A percentile compares a stretch with the other conserved stretches of the same genome.
phyloP scores from a whole-genome alignment of 1,140 invertebrate species.

The Eriocheir sinensis region DNA sequence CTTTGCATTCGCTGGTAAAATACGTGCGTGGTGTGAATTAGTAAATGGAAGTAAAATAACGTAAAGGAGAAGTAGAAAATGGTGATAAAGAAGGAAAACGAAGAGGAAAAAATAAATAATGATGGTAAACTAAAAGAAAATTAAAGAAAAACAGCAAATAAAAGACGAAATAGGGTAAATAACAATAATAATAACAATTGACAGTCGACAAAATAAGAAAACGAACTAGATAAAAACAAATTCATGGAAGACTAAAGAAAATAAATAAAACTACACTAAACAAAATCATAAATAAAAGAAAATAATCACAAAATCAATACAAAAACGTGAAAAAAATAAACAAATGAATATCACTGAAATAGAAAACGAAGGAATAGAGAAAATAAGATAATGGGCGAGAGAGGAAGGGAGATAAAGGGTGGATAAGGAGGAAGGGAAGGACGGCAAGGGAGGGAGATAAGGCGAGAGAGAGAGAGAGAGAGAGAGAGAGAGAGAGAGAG shows the following conservation, averaged over 20 bases:
- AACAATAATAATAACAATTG: not conserved
- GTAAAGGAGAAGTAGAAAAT: too few species aligned
- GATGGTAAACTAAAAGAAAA: not conserved
- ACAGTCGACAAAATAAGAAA: not conserved
- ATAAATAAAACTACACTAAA: not conserved
- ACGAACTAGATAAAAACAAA: not conserved
- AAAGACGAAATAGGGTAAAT: not conserved
- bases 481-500: not conserved
- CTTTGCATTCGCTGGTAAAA: too few species aligned
- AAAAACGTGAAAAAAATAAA: not conserved
- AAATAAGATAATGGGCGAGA: not conserved
- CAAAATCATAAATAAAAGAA: not conserved
- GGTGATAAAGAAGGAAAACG: too few species aligned
- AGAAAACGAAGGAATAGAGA: not conserved
- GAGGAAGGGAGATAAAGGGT: not conserved
- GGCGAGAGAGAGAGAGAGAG: not conserved
- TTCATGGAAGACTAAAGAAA: not conserved
- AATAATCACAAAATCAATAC: too few species aligned
- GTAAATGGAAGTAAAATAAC: too few species aligned
- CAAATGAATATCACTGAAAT: not conserved
- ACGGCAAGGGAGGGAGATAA: not conserved
- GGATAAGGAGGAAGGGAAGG: conserved; percentile 19
- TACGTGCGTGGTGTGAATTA: too few species aligned
- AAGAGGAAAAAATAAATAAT: not conserved
- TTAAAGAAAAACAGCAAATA: not conserved